phyloP scores from a whole-genome alignment of 1,140 invertebrate species.

The Eumeta japonica region DNA sequence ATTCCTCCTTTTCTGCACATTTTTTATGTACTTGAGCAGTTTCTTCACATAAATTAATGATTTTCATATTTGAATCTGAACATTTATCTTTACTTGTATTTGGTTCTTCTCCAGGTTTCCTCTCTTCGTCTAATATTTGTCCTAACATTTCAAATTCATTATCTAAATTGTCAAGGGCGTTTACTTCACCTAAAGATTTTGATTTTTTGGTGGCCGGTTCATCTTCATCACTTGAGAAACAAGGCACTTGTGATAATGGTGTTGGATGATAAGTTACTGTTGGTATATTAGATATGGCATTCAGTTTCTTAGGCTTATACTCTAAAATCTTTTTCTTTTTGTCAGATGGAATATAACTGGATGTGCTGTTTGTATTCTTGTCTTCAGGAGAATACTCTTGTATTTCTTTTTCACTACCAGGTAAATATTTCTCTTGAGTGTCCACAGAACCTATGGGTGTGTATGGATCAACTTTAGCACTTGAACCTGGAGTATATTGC shows the following conservation, averaged over 20 bases:
- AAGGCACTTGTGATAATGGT: constrained; percentile 38
- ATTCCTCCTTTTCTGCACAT: constrained; percentile 10
- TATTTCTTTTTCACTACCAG: constrained; percentile 34
- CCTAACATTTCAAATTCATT: constrained; percentile 54
- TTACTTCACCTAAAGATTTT: constrained; percentile 41
- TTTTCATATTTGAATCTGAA: constrained; percentile 13
- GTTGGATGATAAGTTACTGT: constrained; percentile 44
- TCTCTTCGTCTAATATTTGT: constrained; percentile 55
- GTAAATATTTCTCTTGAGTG: constrained; percentile 40
- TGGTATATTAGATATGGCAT: constrained; percentile 20
- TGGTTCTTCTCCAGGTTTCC: constrained; percentile 13
- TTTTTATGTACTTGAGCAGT: constrained; percentile 8
- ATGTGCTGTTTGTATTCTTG: constrained; percentile 22
- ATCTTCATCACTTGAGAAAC: constrained; percentile 55
- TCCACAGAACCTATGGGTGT: constrained; percentile 36
- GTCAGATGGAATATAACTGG: constrained; percentile 47
- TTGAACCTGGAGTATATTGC: constrained; percentile 43
- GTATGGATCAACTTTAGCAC: constrained; percentile 35
- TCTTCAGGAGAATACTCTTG: constrained; percentile 41
- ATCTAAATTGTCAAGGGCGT: constrained; percentile 48
- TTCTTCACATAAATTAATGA: constrained; percentile 9
- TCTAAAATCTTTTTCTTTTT: constrained; percentile 48
- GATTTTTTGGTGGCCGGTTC: constrained; percentile 44
- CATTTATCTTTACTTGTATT: constrained; percentile 14
- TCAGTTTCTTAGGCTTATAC: constrained; percentile 41